Evolutionary conservation across 2,888 invertebrate species (phyloP), one percentile per base, ranked within the genome.

Genomic region (Sericinus montela): DNA sequence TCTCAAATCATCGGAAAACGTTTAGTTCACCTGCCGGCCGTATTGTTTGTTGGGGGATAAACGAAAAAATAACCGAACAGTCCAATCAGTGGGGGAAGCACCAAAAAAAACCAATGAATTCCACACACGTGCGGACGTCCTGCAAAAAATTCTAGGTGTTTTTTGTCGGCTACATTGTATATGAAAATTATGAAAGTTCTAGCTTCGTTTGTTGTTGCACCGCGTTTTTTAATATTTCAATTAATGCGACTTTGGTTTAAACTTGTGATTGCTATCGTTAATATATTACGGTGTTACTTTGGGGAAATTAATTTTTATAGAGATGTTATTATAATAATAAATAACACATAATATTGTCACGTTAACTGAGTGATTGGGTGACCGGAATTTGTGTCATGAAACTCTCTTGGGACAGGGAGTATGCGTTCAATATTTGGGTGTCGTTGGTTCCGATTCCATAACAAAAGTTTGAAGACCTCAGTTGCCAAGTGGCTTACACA

Each of bases 61-160:
- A 48, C 68, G 72, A 66, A 75, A 75, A 74, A 77, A 70, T 72
- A 75, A 67, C 62, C 70, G 39, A 60, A 55, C 68, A 58, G 69
- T 68, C 85, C 82, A 83, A 82, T 84, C 85, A 85, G 81, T 80
- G 79, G 75, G 69, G 63, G 72, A 69, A 80, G 76, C 76, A 80
- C 75, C 2, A 77, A 82, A 78, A 77, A 75, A 79, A 78, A 45
- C 73, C 74, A 82, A 81, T 70, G 77, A 65, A 84, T 84, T 82
- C 84, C 62, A 67, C 78, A 80, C 85, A 85, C 85, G 85, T 79
- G 60, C 73, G 66, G 66, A 62, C 66, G 64, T 51, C 55, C 56
- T 64, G 63, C 62, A 63, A 70, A 77, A 77, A 75, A 73, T 69
- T 67, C 67, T 63, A 58, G 67, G 61, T 64, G 66, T 67, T 77